Conservation (phyloP, 35 echinoderm and acorn worm genomes). For the Stichopus chloronotus region DNA sequence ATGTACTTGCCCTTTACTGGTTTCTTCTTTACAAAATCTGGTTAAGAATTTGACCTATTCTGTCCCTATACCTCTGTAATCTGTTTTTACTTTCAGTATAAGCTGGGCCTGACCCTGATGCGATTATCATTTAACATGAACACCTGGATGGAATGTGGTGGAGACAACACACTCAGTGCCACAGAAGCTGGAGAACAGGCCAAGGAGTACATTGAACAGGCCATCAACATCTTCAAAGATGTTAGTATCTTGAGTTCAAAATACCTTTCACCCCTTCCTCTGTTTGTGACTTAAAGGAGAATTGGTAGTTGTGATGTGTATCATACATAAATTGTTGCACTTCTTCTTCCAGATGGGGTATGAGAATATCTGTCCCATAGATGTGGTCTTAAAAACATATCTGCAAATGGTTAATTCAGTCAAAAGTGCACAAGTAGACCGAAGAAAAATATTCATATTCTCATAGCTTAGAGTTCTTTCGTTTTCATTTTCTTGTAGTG, state of each 20-base stretch:
- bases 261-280: background rate
- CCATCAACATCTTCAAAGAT: constrained; percentile 91
- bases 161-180: constrained; percentile 71
- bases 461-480: background rate
- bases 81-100: constrained; percentile 64
- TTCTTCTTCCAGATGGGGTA: background rate
- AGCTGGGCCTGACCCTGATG: constrained; percentile 82
- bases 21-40: too few species aligned
- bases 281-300: too few species aligned
- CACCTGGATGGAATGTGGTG: constrained; percentile 86
- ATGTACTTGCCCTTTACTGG: too few species aligned
- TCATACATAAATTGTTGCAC: background rate
- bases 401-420: too few species aligned
- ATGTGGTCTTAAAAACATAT: too few species aligned
- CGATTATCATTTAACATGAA: constrained; percentile 85
- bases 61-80: too few species aligned
- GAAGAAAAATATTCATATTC: too few species aligned
- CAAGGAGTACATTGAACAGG: constrained; percentile 74
- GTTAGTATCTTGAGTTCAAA: constrained; percentile 43
- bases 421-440: too few species aligned
- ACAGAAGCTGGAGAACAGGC: constrained; percentile 77
- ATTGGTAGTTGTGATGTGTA: too few species aligned
- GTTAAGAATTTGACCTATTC: too few species aligned
- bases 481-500: constrained; percentile 42
- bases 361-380: background rate